Evolutionary conservation across 2,113 vertebrate species (phyloP).

Genomic region (Spea multiplicata): DNA sequence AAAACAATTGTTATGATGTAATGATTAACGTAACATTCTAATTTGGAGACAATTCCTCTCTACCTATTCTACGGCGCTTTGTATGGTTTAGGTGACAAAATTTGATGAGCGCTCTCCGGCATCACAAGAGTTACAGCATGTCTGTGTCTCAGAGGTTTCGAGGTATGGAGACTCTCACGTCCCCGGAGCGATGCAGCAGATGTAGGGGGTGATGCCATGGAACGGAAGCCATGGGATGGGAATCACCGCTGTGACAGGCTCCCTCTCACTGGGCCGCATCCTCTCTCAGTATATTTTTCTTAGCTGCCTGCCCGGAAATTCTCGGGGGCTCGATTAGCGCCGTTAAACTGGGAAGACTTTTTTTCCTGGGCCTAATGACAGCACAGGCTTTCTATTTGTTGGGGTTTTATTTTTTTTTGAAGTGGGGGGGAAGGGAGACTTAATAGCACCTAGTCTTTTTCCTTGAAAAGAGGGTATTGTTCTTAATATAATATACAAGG

Average conservation of each 20-base stretch:
- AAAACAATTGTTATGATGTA: too few relatives aligned
- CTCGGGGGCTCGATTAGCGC: slow-evolving; percentile 73
- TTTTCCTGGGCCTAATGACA: slow-evolving; percentile 69
- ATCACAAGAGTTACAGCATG: slow-evolving; percentile 22
- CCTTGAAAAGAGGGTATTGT: slow-evolving; percentile 36
- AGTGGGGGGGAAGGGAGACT: slow-evolving; percentile 37
- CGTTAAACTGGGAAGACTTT: slow-evolving; percentile 74
- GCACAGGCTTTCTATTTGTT: slow-evolving; percentile 69
- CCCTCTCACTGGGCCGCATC: slow-evolving; percentile 71
- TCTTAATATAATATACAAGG: not conserved
- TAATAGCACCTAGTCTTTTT: slow-evolving; percentile 14
- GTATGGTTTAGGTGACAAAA: too few relatives aligned
- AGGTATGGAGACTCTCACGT: slow-evolving; percentile 61
- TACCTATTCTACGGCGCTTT: too few relatives aligned
- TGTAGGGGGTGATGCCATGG: slow-evolving; percentile 67
- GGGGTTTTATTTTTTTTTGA: slow-evolving; percentile 58
- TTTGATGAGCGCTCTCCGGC: not conserved
- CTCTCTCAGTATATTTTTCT: slow-evolving; percentile 81
- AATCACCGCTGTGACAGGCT: slow-evolving; percentile 70
- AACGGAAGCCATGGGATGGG: slow-evolving; percentile 78
- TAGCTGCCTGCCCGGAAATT: slow-evolving; percentile 78
- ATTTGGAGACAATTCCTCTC: too few relatives aligned
- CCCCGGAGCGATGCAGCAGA: slow-evolving; percentile 62
- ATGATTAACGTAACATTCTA: too few relatives aligned
- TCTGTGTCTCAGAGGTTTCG: slow-evolving; percentile 4